Evolutionary conservation across 1,140 invertebrate species (phyloP).

Genomic region (Drosophila tani): DNA sequence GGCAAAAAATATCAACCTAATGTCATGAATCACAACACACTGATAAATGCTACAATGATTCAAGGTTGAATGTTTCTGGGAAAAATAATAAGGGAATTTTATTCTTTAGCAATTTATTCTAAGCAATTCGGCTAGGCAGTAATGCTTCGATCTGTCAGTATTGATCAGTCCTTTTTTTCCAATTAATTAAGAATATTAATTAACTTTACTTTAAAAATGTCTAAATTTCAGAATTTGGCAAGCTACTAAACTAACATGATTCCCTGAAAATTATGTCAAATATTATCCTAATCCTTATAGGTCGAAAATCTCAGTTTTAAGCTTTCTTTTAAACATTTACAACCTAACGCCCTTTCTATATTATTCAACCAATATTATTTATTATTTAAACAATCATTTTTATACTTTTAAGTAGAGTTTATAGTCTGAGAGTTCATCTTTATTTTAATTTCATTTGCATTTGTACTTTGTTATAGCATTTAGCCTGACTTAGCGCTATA

Average conservation of each 20-base stretch:
- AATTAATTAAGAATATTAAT: too few species aligned
- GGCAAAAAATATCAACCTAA: conserved; percentile 21
- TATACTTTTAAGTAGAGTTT: not conserved
- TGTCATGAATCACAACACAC: conserved; percentile 5
- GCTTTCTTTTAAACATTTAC: too few species aligned
- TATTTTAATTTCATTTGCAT: conserved; percentile 25
- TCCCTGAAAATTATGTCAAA: not conserved
- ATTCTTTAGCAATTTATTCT: not conserved
- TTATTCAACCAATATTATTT: not conserved
- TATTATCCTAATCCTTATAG: not conserved
- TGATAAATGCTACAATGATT: conserved; percentile 2
- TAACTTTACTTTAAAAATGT: not conserved
- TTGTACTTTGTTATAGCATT: conserved; percentile 52
- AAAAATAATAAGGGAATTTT: not conserved
- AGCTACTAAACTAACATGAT: too few species aligned
- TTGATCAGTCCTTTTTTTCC: too few species aligned
- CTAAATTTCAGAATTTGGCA: not conserved
- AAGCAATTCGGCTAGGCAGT: not conserved
- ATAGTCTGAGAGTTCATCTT: not conserved
- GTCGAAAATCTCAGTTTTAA: too few species aligned
- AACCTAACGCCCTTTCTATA: not conserved
- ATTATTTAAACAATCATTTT: not conserved
- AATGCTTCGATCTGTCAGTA: too few species aligned
- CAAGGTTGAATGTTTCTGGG: conserved; percentile 3
- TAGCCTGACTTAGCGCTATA: conserved; percentile 58